These are phyloP conservation scores for Gasterosteus aculeatus DNA, from an alignment of 2,113 vertebrate species.

Conservation along the genomic window DNA sequence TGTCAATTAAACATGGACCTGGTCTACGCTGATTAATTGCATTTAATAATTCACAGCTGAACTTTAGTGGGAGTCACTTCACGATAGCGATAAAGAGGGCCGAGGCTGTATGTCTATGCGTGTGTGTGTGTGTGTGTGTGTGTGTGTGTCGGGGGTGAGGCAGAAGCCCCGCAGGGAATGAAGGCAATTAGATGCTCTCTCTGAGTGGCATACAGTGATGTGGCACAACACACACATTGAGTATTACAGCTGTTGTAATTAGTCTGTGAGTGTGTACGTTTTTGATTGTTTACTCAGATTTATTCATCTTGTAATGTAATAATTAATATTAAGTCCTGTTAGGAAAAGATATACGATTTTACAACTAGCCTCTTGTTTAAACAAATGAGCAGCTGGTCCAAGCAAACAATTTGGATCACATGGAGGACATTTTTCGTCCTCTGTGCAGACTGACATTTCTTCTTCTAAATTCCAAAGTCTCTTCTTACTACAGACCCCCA, in stretches of 20 bases:
- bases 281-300: conserved; percentile 19
- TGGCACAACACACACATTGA: conserved; percentile 38
- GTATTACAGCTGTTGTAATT: neutral
- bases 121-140: conserved; percentile 22
- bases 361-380: neutral
- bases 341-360: no score
- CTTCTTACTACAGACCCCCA: no score
- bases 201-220: conserved; percentile 55
- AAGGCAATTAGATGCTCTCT: conserved; percentile 79
- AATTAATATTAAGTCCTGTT: neutral
- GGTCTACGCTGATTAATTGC: conserved; percentile 77
- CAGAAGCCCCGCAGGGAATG: conserved; percentile 64
- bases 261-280: conserved; percentile 3
- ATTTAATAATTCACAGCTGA: conserved; percentile 85
- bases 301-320: conserved; percentile 30
- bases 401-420: neutral
- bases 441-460: neutral
- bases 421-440: neutral
- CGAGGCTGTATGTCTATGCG: conserved; percentile 19
- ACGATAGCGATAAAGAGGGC: conserved; percentile 45
- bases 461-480: neutral
- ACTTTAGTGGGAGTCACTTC: conserved; percentile 79
- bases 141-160: conserved; percentile 25
- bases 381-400: neutral
- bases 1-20: conserved; percentile 71